Evolutionary conservation across 2,888 invertebrate species (phyloP), one percentile per base, ranked within the genome.

Genomic region (Melolontha melolontha): DNA sequence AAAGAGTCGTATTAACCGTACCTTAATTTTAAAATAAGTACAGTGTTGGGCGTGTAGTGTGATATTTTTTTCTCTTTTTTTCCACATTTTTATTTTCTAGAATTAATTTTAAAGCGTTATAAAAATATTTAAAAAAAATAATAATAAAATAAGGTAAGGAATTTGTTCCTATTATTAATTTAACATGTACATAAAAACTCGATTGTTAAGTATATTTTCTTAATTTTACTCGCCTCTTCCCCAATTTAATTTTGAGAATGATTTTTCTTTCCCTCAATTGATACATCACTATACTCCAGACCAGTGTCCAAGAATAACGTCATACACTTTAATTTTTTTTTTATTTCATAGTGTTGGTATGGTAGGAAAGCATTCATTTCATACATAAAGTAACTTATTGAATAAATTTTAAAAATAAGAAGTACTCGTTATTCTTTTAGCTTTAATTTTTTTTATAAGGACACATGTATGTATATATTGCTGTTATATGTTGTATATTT

Each of bases 401-500:
- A 55, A 16, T 42, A 41, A 55, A 42, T n/a, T 16, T 11, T 5
- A 41, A 55, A 47, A n/a, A n/a, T 2, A 47, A 10, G 16, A 11
- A 22, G n/a, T 22, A 50, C 17, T 50, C 11, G 22, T 50, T 11
- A 22, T 50, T n/a, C 22, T 22, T 50, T 50, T 55, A 55, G 17
- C 22, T 22, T 29, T 57, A 27, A 44, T 12, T 16, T 57, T 44
- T 44, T 47, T 47, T 16, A 27, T 44, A 57, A 27, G 47, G 59
- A 59, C 59, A 47, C 59, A 44, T 47, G 44, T 59, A 59, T 59
- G 59, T 59, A 59, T 59, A 59, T 59, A 59, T 47, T 34, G 59
- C 59, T 59, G 44, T 29, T 59, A 59, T 34, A 47, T 47, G 47
- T 59, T 59, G 59, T 59, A 59, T 59, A 59, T 59, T 59, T 59